Percentiles rank a stretch among this genome's conserved stretches.
Conservation (phyloP, 2,797 vertebrate genomes). For the Notolabrus celidotus region DNA sequence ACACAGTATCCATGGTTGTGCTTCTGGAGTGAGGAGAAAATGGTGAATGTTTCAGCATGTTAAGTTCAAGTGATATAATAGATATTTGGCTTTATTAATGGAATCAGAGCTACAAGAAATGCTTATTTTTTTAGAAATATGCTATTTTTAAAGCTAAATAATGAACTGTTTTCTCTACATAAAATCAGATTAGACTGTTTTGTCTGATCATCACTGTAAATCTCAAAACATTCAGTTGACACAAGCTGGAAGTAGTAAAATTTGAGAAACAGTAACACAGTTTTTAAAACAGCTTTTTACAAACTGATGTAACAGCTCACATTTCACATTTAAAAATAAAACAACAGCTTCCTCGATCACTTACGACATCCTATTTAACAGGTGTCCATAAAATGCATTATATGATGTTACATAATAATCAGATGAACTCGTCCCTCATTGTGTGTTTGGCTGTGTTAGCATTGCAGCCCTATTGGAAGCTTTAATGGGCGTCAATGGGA, state of each 20-base stretch:
- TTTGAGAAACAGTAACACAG: background rate
- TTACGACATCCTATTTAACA: background rate
- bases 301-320: background rate
- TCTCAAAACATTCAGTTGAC: background rate
- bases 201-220: background rate
- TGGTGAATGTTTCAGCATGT: slow-evolving; percentile 11
- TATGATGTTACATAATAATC: slow-evolving; percentile 6
- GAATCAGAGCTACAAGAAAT: background rate
- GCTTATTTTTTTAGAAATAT: background rate
- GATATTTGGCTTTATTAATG: background rate
- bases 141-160: background rate
- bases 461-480: background rate
- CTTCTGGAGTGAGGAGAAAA: slow-evolving; percentile 34
- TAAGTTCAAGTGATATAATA: background rate
- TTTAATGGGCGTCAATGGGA: background rate
- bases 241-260: background rate
- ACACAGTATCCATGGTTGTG: slow-evolving; percentile 28
- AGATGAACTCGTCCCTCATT: background rate
- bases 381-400: background rate
- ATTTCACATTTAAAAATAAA: too few relatives aligned
- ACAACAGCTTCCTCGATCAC: background rate
- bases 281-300: background rate
- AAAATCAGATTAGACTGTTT: background rate
- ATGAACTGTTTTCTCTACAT: background rate
- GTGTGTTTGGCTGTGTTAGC: background rate